Evolutionary conservation across 30 jellyfish, hydroid and myxozoan genomes (phyloP).

Genomic region (Cassiopea xamachana): DNA sequence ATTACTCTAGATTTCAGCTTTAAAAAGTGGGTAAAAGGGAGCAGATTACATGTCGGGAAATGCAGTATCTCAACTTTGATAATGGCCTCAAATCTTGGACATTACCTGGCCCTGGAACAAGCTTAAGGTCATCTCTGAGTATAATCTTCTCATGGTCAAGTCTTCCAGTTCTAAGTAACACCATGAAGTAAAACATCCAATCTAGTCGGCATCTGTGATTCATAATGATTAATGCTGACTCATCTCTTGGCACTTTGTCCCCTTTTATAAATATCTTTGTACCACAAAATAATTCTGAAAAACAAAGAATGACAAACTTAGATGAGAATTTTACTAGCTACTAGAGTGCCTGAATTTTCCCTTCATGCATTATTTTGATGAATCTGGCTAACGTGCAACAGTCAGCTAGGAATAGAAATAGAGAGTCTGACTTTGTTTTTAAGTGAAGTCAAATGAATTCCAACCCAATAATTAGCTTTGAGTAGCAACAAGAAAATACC

Average conservation of each 20-base stretch:
- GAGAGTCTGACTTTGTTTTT: not conserved
- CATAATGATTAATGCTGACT: slow-evolving; percentile 82
- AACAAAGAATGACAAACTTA: not conserved
- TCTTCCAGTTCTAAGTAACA: slow-evolving; percentile 79
- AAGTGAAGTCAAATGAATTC: not conserved
- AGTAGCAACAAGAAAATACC: not conserved
- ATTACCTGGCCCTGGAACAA: slow-evolving; percentile 88
- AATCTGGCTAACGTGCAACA: not conserved
- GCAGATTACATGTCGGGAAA: too few relatives aligned
- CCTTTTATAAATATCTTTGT: slow-evolving; percentile 79
- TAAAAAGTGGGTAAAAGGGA: too few relatives aligned
- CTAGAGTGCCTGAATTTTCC: not conserved
- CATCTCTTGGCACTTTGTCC: slow-evolving; percentile 74
- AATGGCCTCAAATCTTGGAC: not conserved
- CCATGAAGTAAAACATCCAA: slow-evolving; percentile 98
- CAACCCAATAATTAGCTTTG: not conserved
- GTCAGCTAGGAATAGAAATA: not conserved
- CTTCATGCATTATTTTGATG: not conserved
- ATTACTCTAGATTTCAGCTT: too few relatives aligned
- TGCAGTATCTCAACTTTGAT: too few relatives aligned
- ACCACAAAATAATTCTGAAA: slow-evolving; percentile 86
- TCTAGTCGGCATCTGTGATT: slow-evolving; percentile 94
- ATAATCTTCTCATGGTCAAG: slow-evolving; percentile 82
- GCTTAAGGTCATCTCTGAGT: slow-evolving; percentile 79
- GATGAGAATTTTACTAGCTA: not conserved